Evolutionary conservation across 2,888 invertebrate genomes (phyloP).

Genomic region (Linnaemya vulpina): DNA sequence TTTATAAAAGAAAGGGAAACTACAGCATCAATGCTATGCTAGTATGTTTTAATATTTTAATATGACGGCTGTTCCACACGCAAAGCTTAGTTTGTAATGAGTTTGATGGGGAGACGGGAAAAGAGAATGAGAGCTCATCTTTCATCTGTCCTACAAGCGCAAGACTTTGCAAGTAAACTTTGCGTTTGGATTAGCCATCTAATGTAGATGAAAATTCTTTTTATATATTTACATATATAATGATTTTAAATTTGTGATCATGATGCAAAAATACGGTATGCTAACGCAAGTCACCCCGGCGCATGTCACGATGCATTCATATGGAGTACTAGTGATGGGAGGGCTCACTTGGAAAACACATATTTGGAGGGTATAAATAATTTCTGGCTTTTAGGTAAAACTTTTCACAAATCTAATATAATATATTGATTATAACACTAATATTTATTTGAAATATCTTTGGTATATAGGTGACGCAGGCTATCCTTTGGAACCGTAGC

Average conservation of each 20-base stretch:
- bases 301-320: constrained; percentile 57
- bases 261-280: background rate
- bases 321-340: constrained; percentile 53
- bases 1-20: constrained; percentile 34
- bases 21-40: background rate
- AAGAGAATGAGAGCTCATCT: too few species aligned
- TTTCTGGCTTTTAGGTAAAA: constrained; percentile 60
- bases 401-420: background rate
- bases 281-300: background rate
- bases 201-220: background rate
- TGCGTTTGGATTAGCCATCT: background rate
- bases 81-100: too few species aligned
- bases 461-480: constrained; percentile 39
- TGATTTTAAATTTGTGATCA: constrained; percentile 56
- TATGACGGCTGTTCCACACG: too few species aligned
- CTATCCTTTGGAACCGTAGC: background rate
- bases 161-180: too few species aligned
- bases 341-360: constrained; percentile 40
- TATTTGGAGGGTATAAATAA: constrained; percentile 39
- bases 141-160: too few species aligned
- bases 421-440: background rate
- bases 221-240: background rate
- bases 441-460: background rate
- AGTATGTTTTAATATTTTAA: too few species aligned
- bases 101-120: too few species aligned